phyloP scores from a whole-genome alignment of 1,140 invertebrate species.

The Choristoneura fumiferana region DNA sequence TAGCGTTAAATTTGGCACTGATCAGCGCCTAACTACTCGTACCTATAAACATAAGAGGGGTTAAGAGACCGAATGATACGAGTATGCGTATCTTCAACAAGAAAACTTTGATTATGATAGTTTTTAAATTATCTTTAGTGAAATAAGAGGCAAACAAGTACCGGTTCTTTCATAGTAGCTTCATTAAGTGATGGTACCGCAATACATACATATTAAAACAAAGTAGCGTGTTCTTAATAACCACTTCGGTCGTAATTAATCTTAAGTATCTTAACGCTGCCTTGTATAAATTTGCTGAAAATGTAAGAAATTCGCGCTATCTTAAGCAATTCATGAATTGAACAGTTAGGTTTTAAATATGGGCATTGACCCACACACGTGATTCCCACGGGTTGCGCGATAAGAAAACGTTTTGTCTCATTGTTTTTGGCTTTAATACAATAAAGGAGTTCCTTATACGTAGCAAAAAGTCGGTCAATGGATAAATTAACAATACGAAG shows the following conservation, averaged over 20 bases:
- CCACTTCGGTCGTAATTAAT: not conserved
- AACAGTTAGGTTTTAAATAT: constrained; percentile 14
- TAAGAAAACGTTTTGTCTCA: constrained; percentile 26
- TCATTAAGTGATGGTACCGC: too few relatives aligned
- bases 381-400: constrained; percentile 7
- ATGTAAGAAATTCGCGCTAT: not conserved
- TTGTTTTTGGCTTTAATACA: constrained; percentile 19
- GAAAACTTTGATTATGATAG: too few relatives aligned
- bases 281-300: not conserved
- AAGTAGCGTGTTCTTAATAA: too few relatives aligned
- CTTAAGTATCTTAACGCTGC: not conserved
- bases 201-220: too few relatives aligned
- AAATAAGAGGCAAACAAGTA: too few relatives aligned
- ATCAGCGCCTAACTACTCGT: too few relatives aligned
- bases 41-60: too few relatives aligned
- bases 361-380: constrained; percentile 16
- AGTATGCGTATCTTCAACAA: too few relatives aligned
- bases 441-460: constrained; percentile 23
- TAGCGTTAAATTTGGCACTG: too few relatives aligned
- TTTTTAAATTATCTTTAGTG: too few relatives aligned
- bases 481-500: constrained; percentile 53
- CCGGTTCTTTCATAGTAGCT: too few relatives aligned
- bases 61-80: too few relatives aligned
- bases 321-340: not conserved
- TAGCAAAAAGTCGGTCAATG: constrained; percentile 52